Conservation (phyloP, 92 coral and sea anemone genomes). For the Porites rus region DNA sequence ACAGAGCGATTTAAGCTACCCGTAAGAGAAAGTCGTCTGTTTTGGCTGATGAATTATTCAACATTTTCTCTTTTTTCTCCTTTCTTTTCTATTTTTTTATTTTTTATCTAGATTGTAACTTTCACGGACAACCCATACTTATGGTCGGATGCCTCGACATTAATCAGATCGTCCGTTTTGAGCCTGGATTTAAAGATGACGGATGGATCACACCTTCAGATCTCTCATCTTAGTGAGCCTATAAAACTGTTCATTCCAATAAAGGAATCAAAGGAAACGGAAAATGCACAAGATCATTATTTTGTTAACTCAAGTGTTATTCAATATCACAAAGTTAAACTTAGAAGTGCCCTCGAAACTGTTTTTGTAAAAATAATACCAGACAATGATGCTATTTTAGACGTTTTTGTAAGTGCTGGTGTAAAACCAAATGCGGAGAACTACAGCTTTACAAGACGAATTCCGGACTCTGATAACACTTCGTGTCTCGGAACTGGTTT, state of each 20-base stretch:
- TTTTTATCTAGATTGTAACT: no score
- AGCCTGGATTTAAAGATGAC: no score
- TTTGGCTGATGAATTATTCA: no score
- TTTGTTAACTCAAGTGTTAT: conserved; percentile 28
- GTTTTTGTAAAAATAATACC: conserved; percentile 40
- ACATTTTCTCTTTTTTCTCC: no score
- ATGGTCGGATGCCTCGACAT: no score
- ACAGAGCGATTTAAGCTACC: no score
- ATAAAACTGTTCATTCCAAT: not conserved
- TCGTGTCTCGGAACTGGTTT: not conserved
- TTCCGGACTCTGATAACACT: conserved; percentile 53
- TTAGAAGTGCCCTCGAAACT: conserved; percentile 26
- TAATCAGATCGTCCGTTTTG: no score
- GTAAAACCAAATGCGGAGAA: conserved; percentile 56
- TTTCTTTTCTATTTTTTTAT: no score
- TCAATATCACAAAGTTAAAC: conserved; percentile 50
- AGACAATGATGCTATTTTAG: conserved; percentile 32
- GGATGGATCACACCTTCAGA: no score
- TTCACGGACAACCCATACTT: no score
- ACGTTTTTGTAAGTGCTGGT: not conserved
- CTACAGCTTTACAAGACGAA: conserved; percentile 53
- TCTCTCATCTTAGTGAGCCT: not conserved
- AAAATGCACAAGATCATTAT: not conserved
- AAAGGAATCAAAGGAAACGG: not conserved
- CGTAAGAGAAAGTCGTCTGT: no score